phyloP scores from a whole-genome alignment of 2,888 invertebrate genomes.

The Hemistola chrysoprasaria region DNA sequence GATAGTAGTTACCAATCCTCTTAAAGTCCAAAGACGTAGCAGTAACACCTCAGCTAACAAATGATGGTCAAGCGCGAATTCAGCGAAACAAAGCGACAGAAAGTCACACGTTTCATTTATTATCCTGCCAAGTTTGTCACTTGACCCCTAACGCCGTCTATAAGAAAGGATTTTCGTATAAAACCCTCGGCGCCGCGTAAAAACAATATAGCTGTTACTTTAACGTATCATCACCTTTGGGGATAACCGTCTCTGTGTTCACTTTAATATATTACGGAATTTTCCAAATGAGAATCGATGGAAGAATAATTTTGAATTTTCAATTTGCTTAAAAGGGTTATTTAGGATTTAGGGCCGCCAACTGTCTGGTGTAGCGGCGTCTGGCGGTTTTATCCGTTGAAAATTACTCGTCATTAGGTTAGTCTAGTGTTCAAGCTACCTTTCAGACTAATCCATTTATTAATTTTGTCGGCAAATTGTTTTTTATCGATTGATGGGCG shows the following conservation, averaged over 20 bases:
- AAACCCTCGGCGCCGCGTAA: conserved; percentile 3
- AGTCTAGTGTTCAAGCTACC: too few relatives aligned
- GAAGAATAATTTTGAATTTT: too few relatives aligned
- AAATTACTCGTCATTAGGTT: too few relatives aligned
- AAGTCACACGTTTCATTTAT: conserved; percentile 15
- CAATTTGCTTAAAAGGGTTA: too few relatives aligned
- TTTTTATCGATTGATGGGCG: too few relatives aligned
- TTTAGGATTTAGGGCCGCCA: too few relatives aligned
- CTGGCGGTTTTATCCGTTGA: too few relatives aligned
- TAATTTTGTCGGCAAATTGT: too few relatives aligned
- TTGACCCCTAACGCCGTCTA: conserved; percentile 3
- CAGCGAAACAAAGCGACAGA: conserved; percentile 5
- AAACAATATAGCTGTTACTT: conserved; percentile 10
- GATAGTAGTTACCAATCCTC: too few relatives aligned
- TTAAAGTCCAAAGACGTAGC: too few relatives aligned
- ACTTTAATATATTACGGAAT: conserved; percentile 14
- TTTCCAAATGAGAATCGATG: neutral
- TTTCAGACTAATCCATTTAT: too few relatives aligned
- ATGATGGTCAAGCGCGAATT: conserved; percentile 6
- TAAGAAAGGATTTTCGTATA: conserved; percentile 12
- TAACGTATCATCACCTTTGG: conserved; percentile 3
- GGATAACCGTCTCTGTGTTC: conserved; percentile 6
- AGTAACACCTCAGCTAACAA: neutral
- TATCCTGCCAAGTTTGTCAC: conserved; percentile 11
- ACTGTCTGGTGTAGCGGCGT: too few relatives aligned